Base-by-base conservation (phyloP, 2,797 vertebrate genomes). In the Macrochelys suwanniensis region DNA sequence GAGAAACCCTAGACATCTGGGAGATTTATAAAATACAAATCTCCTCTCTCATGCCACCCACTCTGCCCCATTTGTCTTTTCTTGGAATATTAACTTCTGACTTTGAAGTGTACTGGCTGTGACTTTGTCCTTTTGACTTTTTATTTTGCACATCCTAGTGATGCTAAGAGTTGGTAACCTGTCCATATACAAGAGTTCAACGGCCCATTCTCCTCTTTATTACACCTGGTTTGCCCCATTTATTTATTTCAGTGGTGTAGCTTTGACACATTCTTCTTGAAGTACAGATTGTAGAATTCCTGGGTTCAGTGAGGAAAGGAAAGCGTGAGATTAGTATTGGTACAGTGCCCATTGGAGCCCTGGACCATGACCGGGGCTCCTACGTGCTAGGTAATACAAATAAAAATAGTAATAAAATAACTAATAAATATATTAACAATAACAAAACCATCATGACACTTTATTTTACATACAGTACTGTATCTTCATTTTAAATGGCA, bases 81-180 rank as follows among this genome's bases (percentile, higher is more conserved):
- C 54, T 80, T 85, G 9, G n/a, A 85, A 8, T 85, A 80, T 85
- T 33, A 4, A 5, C 11, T 88, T 85, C 50, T 37, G 51, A 77
- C 4, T 83, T 82, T 61, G 13, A 88, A 54, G 57, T 31, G 50
- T 0, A 74, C 1, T n/a, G 33, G 0, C 0, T 7, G 6, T 56
- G 5, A 28, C 82, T 91, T 45, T 79, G 4, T 77, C 89, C 45
- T 87, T 65, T 13, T 82, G 68, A 17, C 3, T 19, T 26, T 19
- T n/a, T 65, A n/a, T 65, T 65, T n/a, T 31, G 28, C 57, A 33
- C 31, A 61, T 33, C 8, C 8, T 21, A 5, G 4, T 19, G 33
- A 61, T n/a, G 61, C 33, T 68, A 10, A 37, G 16, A n/a, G 16
- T 37, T 19, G 61, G 17, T n/a, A n/a, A 68, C 16, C 33, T 68